Conservation (phyloP, 2,113 vertebrate genomes). For the Tyrannus savana region DNA sequence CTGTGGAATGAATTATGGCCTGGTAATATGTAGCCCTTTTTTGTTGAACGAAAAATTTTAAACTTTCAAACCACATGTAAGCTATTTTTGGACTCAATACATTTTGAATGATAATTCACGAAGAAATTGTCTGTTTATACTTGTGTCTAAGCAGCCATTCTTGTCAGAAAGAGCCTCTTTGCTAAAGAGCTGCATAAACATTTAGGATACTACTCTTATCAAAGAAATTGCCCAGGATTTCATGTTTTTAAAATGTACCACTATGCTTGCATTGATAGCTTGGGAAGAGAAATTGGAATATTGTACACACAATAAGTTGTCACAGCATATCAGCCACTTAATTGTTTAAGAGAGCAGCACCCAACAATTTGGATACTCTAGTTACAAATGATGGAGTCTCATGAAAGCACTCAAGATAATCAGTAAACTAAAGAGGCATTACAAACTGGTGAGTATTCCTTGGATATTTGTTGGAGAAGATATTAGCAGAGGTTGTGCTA, state of each 20-base stretch:
- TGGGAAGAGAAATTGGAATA: conserved; percentile 41
- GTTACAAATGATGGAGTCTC: conserved; percentile 8
- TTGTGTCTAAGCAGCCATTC: conserved; percentile 26
- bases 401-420: conserved; percentile 7
- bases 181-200: conserved; percentile 48
- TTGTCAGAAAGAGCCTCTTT: conserved; percentile 46
- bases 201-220: conserved; percentile 54
- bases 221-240: conserved; percentile 45
- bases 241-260: conserved; percentile 35
- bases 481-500: not conserved
- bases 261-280: conserved; percentile 37
- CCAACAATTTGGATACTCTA: conserved; percentile 8
- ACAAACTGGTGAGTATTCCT: not conserved
- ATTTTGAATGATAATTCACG: not conserved
- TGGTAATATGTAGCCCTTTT: not conserved
- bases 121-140: not conserved
- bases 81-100: not conserved
- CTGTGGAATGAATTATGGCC: not conserved
- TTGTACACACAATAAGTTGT: not conserved
- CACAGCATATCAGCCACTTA: conserved; percentile 3
- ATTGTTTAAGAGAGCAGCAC: conserved; percentile 42
- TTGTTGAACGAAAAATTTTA: not conserved
- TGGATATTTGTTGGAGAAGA: not conserved
- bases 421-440: not conserved
- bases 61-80: not conserved